Percentiles rank a stretch among this genome's conserved stretches.
Evolutionary conservation across 23 tunicate species (phyloP).

Genomic region (Phallusia fumigata): DNA sequence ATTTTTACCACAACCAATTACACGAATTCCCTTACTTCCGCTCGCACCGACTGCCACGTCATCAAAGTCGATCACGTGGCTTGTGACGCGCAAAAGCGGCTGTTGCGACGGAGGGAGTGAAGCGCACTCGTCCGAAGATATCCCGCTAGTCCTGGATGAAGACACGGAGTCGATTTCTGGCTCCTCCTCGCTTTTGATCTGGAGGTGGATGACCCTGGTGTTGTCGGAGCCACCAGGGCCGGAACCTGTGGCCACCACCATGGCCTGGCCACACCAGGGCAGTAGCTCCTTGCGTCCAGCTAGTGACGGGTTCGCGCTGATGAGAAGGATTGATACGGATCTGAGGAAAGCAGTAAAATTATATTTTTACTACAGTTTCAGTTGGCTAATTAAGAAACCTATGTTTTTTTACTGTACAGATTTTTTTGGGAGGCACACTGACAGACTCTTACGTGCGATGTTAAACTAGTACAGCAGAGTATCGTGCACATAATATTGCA

Average conservation of each 20-base stretch:
- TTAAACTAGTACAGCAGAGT: no score
- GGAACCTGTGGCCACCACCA: conserved; percentile 46
- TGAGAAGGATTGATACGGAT: conserved; percentile 54
- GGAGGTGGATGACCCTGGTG: conserved; percentile 49
- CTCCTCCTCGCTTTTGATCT: conserved; percentile 41
- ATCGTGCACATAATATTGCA: no score
- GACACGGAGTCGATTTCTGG: background rate
- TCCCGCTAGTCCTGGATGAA: background rate
- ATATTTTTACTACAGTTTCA: no score
- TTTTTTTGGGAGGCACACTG: no score
- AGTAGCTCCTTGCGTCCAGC: conserved; percentile 39
- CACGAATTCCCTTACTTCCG: background rate
- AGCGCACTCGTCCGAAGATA: background rate
- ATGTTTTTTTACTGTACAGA: no score
- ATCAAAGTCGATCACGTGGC: conserved; percentile 31
- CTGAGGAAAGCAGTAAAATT: no score
- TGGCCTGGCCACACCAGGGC: conserved; percentile 84
- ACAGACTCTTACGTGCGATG: no score
- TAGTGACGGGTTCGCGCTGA: conserved; percentile 76
- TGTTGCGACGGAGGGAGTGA: conserved; percentile 16
- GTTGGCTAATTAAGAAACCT: no score
- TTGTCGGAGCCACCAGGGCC: conserved; percentile 36
- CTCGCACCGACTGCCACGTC: conserved; percentile 19
- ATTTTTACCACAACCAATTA: background rate
- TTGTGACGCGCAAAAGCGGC: background rate